phyloP scores from a whole-genome alignment of 2,113 vertebrate species.

The Struthidea cinerea region DNA sequence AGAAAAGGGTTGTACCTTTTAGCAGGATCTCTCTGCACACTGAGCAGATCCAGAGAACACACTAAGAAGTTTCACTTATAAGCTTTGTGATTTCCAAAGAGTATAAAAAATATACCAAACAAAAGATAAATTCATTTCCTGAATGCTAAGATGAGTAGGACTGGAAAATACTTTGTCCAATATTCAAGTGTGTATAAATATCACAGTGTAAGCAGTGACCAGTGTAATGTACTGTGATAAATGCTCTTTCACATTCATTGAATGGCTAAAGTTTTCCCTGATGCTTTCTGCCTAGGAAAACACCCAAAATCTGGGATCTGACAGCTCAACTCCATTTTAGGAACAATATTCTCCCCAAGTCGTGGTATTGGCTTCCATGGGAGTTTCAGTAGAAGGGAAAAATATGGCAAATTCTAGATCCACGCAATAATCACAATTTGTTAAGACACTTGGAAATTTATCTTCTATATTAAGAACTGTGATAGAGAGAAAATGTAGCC shows the following conservation, averaged over 20 bases:
- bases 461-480: background rate
- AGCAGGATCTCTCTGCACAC: background rate
- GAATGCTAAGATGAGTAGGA: background rate
- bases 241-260: background rate
- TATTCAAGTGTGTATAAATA: background rate
- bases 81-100: background rate
- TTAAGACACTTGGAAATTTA: background rate
- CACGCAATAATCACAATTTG: background rate
- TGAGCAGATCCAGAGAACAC: background rate
- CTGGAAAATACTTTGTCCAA: background rate
- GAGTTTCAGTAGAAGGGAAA: background rate
- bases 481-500: background rate
- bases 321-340: background rate
- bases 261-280: background rate
- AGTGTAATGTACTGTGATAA: background rate
- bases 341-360: background rate
- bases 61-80: fast-evolving
- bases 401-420: background rate
- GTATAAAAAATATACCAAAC: background rate
- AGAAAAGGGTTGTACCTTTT: background rate
- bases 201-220: background rate
- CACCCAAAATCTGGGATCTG: background rate
- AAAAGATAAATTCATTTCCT: background rate
- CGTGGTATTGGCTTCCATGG: background rate
- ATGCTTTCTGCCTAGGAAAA: background rate